Evolutionary conservation across 2,888 invertebrate genomes (phyloP).

Genomic region (Blastobasis lacticolella): DNA sequence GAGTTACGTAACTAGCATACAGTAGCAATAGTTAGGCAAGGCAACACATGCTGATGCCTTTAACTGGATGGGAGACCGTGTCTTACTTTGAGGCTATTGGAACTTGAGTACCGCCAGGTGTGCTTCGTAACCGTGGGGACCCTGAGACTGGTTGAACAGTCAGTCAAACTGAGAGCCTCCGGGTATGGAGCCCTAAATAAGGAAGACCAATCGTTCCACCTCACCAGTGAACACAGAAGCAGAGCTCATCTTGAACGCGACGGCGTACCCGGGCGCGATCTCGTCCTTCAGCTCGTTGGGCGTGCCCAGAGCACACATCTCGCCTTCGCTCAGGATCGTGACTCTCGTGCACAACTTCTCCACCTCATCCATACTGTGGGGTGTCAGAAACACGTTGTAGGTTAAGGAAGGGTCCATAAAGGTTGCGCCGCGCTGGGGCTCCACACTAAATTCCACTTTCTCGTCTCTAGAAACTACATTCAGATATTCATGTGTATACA

Average conservation of each 20-base stretch:
- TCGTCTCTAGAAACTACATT: background rate
- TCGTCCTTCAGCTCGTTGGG: background rate
- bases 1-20: too few relatives aligned
- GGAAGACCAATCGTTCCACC: too few relatives aligned
- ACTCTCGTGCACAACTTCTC: constrained; percentile 10
- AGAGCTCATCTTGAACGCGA: background rate
- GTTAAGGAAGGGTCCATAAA: background rate
- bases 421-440: background rate
- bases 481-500: background rate
- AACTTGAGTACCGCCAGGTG: too few relatives aligned
- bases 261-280: background rate
- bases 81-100: too few relatives aligned
- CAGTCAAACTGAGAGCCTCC: too few relatives aligned
- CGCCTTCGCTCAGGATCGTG: constrained; percentile 5
- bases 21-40: too few relatives aligned
- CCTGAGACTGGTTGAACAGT: too few relatives aligned
- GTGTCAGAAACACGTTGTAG: too few relatives aligned
- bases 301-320: background rate
- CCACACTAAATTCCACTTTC: background rate
- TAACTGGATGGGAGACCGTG: too few relatives aligned
- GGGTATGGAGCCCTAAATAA: too few relatives aligned
- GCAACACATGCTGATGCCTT: too few relatives aligned
- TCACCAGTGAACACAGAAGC: background rate
- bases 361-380: constrained; percentile 12
- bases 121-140: too few relatives aligned